Conservation (phyloP, 92 coral and sea anemone species). For the Bergia sp. region DNA sequence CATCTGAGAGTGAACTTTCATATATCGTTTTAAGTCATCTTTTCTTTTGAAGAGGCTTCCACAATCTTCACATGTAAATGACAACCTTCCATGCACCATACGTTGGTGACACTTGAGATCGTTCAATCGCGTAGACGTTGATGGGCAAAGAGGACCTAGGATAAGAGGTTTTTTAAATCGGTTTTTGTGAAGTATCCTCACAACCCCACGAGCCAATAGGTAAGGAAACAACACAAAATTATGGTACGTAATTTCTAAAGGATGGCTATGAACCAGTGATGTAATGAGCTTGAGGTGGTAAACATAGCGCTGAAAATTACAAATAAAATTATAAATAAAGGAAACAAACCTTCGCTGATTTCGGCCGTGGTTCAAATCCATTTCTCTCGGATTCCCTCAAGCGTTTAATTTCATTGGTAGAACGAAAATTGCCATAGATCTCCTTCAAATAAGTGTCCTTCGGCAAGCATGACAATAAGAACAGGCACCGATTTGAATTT, state of each 20-base stretch:
- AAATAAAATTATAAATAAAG: not conserved
- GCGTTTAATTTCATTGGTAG: not conserved
- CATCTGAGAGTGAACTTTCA: not conserved
- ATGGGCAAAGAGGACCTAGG: not conserved
- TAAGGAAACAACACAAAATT: not conserved
- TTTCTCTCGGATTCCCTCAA: not conserved
- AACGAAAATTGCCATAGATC: not conserved
- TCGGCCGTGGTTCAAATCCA: not conserved
- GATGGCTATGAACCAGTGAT: not conserved
- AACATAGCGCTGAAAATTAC: no score
- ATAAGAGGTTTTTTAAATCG: no score
- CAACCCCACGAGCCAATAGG: not conserved
- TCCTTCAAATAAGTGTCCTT: no score
- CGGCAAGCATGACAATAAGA: no score
- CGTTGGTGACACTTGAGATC: conserved; percentile 42
- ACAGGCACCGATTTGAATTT: no score
- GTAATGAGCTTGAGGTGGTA: no score
- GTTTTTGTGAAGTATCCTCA: not conserved
- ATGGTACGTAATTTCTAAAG: not conserved
- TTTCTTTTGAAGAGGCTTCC: conserved; percentile 19
- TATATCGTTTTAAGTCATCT: conserved; percentile 39
- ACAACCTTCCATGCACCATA: conserved; percentile 17
- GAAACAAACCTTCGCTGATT: not conserved
- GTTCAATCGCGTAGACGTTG: conserved; percentile 13
- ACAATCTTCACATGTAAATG: conserved; percentile 29